Evolutionary conservation across 2,797 vertebrate genomes (phyloP).

Genomic region (Diglossa cyanea): DNA sequence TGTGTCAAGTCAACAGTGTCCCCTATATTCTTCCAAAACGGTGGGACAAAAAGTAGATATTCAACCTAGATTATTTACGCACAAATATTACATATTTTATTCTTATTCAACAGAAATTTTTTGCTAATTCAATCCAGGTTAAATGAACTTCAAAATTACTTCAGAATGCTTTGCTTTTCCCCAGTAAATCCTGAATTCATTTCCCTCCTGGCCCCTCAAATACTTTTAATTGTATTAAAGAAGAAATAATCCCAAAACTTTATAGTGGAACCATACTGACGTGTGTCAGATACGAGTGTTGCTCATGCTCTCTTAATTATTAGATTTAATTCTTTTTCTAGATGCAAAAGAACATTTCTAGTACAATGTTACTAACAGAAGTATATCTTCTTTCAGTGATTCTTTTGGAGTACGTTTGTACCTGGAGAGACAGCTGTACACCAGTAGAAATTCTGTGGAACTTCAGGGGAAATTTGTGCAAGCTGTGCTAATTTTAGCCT

Average conservation of each 20-base stretch:
- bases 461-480: neutral
- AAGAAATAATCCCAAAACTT: neutral
- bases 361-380: neutral
- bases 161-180: rapidly evolving
- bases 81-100: neutral
- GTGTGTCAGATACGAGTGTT: neutral
- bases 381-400: neutral
- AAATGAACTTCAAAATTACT: neutral
- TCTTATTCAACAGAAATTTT: neutral
- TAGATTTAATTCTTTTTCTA: neutral
- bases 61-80: neutral
- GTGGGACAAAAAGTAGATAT: neutral
- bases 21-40: neutral
- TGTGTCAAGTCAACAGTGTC: neutral
- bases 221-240: neutral
- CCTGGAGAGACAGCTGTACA: neutral
- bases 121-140: neutral
- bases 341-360: neutral
- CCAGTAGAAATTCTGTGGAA: neutral
- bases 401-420: neutral
- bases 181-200: neutral
- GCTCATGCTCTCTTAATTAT: neutral
- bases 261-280: neutral
- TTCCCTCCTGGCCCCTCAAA: rapidly evolving
- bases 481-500: neutral